phyloP scores from a whole-genome alignment of 2,888 invertebrate genomes.

The Malacosoma neustria region DNA sequence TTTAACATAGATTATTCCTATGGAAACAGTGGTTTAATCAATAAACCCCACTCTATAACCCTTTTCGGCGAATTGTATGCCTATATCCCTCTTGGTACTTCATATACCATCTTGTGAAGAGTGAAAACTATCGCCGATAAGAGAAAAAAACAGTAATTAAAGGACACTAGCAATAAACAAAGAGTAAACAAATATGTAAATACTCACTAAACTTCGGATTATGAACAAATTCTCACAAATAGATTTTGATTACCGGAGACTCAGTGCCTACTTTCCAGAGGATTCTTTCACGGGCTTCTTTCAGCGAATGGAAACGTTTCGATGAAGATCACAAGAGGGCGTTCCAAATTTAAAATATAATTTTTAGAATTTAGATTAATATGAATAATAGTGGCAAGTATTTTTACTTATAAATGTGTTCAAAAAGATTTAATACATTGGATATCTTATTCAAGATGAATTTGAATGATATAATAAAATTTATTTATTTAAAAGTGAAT shows the following conservation, averaged over 20 bases:
- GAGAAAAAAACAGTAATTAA: conserved; percentile 10
- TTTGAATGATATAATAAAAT: no score
- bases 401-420: no score
- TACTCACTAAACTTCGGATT: conserved; percentile 66
- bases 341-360: conserved; percentile 62
- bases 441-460: no score
- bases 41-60: conserved; percentile 44
- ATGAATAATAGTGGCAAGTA: conserved; percentile 23
- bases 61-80: conserved; percentile 35
- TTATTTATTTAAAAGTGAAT: no score
- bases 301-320: conserved; percentile 42
- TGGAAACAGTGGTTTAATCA: conserved; percentile 62
- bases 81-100: conserved; percentile 25
- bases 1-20: conserved; percentile 40
- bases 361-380: conserved; percentile 16
- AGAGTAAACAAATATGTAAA: conserved; percentile 28
- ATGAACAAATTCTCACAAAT: conserved; percentile 69
- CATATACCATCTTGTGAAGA: conserved; percentile 34
- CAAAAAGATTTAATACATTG: no score
- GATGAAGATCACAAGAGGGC: conserved; percentile 51
- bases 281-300: conserved; percentile 75
- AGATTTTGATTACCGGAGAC: conserved; percentile 73
- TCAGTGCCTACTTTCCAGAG: conserved; percentile 71
- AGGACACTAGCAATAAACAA: conserved; percentile 16
- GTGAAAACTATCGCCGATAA: conserved; percentile 18